phyloP scores from a whole-genome alignment of 2,113 vertebrate genomes.

The Motacilla tschutschensis region DNA sequence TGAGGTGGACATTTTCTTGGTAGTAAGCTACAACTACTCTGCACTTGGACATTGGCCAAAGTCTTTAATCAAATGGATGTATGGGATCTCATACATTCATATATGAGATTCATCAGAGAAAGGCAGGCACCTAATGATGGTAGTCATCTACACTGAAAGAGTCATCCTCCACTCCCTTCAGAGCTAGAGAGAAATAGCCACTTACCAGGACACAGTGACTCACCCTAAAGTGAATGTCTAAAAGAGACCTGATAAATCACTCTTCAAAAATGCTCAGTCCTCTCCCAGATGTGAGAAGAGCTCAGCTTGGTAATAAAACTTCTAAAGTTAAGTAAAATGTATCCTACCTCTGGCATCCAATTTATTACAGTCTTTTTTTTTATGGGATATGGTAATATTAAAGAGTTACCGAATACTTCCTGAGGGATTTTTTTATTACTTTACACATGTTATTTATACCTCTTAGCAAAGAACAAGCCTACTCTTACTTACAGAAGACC shows the following conservation, averaged over 20 bases:
- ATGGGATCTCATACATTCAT: fast-evolving
- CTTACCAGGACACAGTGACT: background rate
- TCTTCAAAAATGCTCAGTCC: background rate
- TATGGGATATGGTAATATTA: background rate
- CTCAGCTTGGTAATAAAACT: background rate
- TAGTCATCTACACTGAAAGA: background rate
- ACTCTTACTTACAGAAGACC: background rate
- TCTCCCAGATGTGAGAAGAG: background rate
- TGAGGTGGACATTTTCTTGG: background rate
- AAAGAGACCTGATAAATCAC: background rate
- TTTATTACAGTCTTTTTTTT: background rate
- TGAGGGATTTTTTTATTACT: background rate
- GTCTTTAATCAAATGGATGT: background rate
- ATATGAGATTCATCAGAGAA: background rate
- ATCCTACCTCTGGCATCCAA: background rate
- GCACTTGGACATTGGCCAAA: background rate
- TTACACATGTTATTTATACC: background rate
- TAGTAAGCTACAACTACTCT: background rate
- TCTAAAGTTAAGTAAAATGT: background rate
- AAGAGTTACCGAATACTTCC: background rate
- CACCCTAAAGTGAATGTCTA: background rate
- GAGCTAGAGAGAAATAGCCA: background rate
- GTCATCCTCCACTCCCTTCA: background rate
- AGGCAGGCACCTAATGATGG: background rate
- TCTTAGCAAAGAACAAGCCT: background rate